Evolutionary conservation across 2,888 invertebrate genomes (phyloP).

Genomic region (Aelia acuminata): DNA sequence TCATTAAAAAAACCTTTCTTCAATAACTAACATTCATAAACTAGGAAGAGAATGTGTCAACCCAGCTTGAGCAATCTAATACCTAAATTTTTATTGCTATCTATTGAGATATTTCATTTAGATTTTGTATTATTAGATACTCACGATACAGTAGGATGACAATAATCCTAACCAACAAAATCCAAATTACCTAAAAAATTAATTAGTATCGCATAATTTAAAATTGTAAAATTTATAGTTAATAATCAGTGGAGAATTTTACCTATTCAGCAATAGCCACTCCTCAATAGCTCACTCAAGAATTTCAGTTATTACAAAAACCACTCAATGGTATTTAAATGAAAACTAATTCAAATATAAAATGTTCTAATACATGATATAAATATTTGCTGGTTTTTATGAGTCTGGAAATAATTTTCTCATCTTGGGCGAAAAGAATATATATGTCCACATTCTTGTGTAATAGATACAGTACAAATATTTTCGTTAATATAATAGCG

Average conservation of each 20-base stretch:
- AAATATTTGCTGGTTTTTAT: neutral
- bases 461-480: neutral
- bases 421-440: neutral
- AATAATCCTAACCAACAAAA: neutral
- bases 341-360: neutral
- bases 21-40: neutral
- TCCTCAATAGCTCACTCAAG: too few species aligned
- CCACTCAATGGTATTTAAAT: too few species aligned
- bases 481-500: too few species aligned
- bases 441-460: neutral
- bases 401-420: too few species aligned
- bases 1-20: neutral
- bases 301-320: too few species aligned
- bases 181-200: neutral
- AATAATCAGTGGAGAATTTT: neutral
- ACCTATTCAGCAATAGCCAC: too few species aligned
- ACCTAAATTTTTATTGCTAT: slow-evolving; percentile 20
- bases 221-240: neutral
- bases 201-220: neutral
- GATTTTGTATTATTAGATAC: neutral
- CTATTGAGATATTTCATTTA: neutral
- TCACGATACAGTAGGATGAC: neutral
- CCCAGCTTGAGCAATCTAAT: neutral
- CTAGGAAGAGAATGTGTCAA: neutral
- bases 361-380: neutral